Base-by-base conservation (phyloP, 2,888 invertebrate species). In the Molanna angustata region DNA sequence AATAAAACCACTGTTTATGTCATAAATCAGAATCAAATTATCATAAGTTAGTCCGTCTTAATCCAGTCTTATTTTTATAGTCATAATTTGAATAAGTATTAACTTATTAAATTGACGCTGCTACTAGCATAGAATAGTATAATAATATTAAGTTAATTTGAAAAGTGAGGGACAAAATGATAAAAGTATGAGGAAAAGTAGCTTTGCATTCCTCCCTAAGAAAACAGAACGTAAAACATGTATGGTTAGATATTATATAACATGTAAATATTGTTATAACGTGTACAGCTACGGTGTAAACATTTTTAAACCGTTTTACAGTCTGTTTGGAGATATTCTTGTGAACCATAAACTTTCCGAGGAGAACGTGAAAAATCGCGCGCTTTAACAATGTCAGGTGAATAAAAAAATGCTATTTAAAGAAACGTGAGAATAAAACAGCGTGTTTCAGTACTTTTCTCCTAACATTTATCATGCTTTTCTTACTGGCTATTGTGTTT, bases 401-500 rank as follows among this genome's bases (percentile, higher is more conserved):
- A 27, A 27, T 27, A 27, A 27, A 27, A 27, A 27, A 27, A 27
- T 27, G 4, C 27, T 27, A 27, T 27, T 27, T 27, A 27, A 11
- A 11, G 19, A 13, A 18, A 22, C 22, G 27, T 14, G 35, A 35
- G 16, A 44, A 18, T 13, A 19, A 46, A 46, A n/a, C 27, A 46
- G 11, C 16, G 32, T 31, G 13, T 31, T 32, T 6, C 19, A 33
- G 35, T 21, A 46, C 35, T 46, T 46, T 33, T n/a, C 11, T 9
- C n/a, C 33, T 2, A 20, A 35, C 43, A 43, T 43, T 16, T 43
- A 43, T 43, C 43, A 43, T 27, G 27, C 31, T 43, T 43, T 27
- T 42, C 16, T 27, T 27, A 18, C 14, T 22, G 21, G 31, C 17
- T 19, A 17, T 43, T 43, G 11, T 1, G 31, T n/a, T n/a, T n/a